A percentile compares a stretch with the other conserved stretches of the same genome.
Evolutionary conservation across 2,888 invertebrate species (phyloP).

Genomic region (Muschampia plurimacula): DNA sequence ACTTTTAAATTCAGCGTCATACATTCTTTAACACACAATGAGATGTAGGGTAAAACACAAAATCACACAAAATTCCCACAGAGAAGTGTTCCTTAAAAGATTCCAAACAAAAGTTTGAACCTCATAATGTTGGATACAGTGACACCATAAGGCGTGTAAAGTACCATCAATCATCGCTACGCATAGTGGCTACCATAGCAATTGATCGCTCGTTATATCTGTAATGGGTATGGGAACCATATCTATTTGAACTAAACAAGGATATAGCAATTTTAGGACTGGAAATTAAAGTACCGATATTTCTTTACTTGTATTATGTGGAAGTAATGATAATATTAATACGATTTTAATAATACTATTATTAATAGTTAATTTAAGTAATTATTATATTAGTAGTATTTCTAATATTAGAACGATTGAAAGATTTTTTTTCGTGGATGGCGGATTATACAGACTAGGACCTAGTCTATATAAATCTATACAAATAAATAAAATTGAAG

Average conservation of each 20-base stretch:
- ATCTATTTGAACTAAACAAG: neutral
- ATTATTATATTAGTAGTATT: no score
- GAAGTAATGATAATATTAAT: no score
- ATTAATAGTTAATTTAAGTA: no score
- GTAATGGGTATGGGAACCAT: slow-evolving; percentile 24
- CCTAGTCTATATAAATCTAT: no score
- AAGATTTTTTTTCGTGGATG: no score
- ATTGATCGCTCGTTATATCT: slow-evolving; percentile 47
- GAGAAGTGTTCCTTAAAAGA: neutral
- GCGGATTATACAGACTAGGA: no score
- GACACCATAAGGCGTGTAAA: slow-evolving; percentile 33
- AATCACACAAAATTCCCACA: neutral
- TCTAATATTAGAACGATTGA: no score
- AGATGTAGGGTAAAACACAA: neutral
- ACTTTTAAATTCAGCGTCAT: neutral
- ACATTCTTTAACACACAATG: neutral
- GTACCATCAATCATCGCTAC: slow-evolving; percentile 31
- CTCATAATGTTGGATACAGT: slow-evolving; percentile 12
- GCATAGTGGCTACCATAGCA: slow-evolving; percentile 41
- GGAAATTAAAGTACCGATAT: no score
- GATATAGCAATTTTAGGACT: neutral
- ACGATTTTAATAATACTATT: no score
- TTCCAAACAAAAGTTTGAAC: neutral
- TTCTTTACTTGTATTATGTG: neutral
- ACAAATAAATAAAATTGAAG: no score